Evolutionary conservation across 1,140 invertebrate species (phyloP), one percentile per base, ranked within the genome.

Genomic region (Ceratoteleas bidentatus): DNA sequence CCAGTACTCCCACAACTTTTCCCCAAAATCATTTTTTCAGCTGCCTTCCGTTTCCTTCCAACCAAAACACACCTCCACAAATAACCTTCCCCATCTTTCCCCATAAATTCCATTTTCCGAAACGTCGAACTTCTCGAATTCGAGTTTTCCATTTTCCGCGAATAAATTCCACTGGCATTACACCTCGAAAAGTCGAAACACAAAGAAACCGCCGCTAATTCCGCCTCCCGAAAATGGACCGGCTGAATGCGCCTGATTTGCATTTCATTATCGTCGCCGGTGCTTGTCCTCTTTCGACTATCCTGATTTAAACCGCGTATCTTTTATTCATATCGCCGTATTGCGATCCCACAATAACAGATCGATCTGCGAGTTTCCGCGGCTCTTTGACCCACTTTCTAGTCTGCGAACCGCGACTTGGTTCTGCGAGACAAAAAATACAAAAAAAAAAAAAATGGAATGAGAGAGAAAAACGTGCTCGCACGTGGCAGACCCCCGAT

Each of bases 281-380:
- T 32, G 40, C 40, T 49, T 52, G 56, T 60, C 14, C 40, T 43
- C 10, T 58, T 8, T 16, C 47, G 65, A 57, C 57, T 62, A 77
- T 69, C 74, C 69, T 62, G 64, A 76, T 68, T 66, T 24, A 36
- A 65, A 68, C 40, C 34, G 61, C 68, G 52, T 60, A 73, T 80
- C 76, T 79, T 80, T 80, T 80, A 80, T 80, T 81, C 70, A 81
- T 75, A 65, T 58, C 43, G 16, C 4, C 34, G 57, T 57, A 43
- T 52, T 61, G 61, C 34, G 33, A 70, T 74, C 52, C 54, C 77
- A 80, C 84, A 70, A 70, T 83, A 77, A 56, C 58, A 74, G 16
- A 65, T 70, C 76, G 74, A 85, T 84, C 62, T 73, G 38, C 50
- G 34, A 52, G 56, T 84, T 74, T 84, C 83, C 79, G 74, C 60